Base-by-base conservation (phyloP, 2,888 invertebrate species). In the Amphimallon solstitiale region DNA sequence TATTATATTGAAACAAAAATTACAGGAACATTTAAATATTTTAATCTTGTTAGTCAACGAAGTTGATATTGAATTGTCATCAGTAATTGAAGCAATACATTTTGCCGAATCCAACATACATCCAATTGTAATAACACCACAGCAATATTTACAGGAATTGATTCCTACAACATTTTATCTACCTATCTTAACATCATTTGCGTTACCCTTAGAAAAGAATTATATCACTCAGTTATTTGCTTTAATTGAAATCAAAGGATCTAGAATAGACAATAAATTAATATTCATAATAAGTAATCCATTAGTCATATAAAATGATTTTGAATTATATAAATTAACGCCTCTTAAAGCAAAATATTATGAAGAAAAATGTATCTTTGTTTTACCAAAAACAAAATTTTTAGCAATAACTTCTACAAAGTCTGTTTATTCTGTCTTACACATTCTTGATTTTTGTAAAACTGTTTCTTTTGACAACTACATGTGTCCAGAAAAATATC, bases 241-340 rank as follows among this genome's bases (percentile, higher is more conserved):
- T 1, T 40, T 60, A 5, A 17, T n/a, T n/a, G n/a, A n/a, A n/a
- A n/a, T n/a, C n/a, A n/a, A n/a, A n/a, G n/a, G n/a, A n/a, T n/a
- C n/a, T n/a, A n/a, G n/a, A n/a, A n/a, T n/a, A n/a, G n/a, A n/a
- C n/a, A n/a, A n/a, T n/a, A n/a, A n/a, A n/a, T 60, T 43, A 46
- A 45, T 10, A 60, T 61, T 17, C 35, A n/a, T 45, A 2, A 45
- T 45, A 45, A 45, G 17, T 34, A 61, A 61, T 46, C 34, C 61
- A 23, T 48, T 61, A 37, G 38, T 48, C 7, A 62, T 34, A 17
- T 49, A 62, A 37, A 46, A 34, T 35, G 35, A 46, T 21, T 35
- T 17, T 34, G 12, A 62, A 7, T 38, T 62, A 9, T 62, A 15
- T 37, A 48, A 62, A 48, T 10, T 62, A 12, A 35, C 49, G 5